Base-by-base conservation (phyloP, 1,140 invertebrate species). In the Aplysia californica region DNA sequence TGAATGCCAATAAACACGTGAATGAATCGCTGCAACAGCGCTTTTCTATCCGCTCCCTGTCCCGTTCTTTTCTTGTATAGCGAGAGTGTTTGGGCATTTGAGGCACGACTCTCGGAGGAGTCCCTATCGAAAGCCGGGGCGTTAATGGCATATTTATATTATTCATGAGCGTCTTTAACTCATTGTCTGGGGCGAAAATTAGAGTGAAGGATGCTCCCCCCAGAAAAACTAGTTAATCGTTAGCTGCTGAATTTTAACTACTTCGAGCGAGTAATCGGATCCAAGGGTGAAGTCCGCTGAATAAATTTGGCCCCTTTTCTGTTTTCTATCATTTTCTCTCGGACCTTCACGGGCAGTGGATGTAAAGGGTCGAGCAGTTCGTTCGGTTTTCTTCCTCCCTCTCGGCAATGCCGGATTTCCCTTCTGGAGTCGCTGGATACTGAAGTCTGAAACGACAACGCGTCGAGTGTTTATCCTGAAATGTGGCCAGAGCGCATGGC, bases 231-330 rank as follows among this genome's bases (percentile, higher is more conserved):
- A 66, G 72, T 75, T 75, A 75, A 75, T 75, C 72, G 72, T 20
- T 29, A 55, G 59, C 72, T 75, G 72, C 72, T 75, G 72, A 75
- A 75, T 75, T 75, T 75, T 75, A 75, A 75, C 59, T 65, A 75
- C 72, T 31, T 41, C 21, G 10, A 20, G 20, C 36, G 36, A 36
- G 72, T 66, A 65, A 75, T 75, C 36, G 59, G 59, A 75, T 66
- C 61, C 59, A n/a, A 23, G 4, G 59, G 55, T 5, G 39, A 75
- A 50, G 39, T 35, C 18, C 38, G 39, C 36, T 75, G 72, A 75
- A 75, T 75, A 75, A 75, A 75, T 75, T 44, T 75, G 39, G 59
- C 10, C 61, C 29, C 20, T 66, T 36, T 3, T 26, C 36, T 39
- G 50, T 35, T 72, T 61, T 73, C 56, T 61, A 61, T 38, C 70